Conservation (phyloP, 2,888 invertebrate species). For the Spicauda simplicius region DNA sequence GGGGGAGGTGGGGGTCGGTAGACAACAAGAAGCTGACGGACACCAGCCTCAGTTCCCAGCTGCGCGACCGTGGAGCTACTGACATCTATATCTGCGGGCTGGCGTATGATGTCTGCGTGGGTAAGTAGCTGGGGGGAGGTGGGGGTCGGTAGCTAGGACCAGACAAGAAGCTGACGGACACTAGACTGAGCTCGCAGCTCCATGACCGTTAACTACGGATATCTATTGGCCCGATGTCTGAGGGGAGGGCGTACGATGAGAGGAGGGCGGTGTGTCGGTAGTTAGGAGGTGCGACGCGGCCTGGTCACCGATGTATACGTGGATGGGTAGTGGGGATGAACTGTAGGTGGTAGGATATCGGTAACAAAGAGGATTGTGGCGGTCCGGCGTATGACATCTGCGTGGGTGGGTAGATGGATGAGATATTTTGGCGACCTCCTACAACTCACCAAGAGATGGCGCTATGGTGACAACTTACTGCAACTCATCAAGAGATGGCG, state of each 20-base stretch:
- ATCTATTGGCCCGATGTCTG: conserved; percentile 86
- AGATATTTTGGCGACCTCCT: too few species aligned
- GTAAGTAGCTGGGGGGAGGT: conserved; percentile 68
- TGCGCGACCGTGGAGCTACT: conserved; percentile 91
- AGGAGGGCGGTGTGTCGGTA: neutral
- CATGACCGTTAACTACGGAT: conserved; percentile 93
- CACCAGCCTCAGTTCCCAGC: conserved; percentile 92
- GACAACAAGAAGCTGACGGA: conserved; percentile 97
- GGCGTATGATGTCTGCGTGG: conserved; percentile 98
- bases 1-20: neutral
- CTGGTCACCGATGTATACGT: too few species aligned
- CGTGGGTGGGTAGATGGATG: conserved; percentile 90
- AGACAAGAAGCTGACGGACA: conserved; percentile 76
- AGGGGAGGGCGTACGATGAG: neutral
- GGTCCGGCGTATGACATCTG: conserved; percentile 98
- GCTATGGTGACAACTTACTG: too few species aligned
- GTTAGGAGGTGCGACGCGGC: neutral
- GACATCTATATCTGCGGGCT: conserved; percentile 98
- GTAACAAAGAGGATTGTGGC: too few species aligned
- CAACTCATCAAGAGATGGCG: too few species aligned
- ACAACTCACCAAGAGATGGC: too few species aligned
- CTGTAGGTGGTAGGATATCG: too few species aligned
- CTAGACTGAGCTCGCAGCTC: conserved; percentile 92
- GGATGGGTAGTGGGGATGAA: too few species aligned
- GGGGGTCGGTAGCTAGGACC: too few species aligned